Evolutionary conservation across 2,888 invertebrate species (phyloP), one percentile per base, ranked within the genome.

Genomic region (Chelonus formosanus): DNA sequence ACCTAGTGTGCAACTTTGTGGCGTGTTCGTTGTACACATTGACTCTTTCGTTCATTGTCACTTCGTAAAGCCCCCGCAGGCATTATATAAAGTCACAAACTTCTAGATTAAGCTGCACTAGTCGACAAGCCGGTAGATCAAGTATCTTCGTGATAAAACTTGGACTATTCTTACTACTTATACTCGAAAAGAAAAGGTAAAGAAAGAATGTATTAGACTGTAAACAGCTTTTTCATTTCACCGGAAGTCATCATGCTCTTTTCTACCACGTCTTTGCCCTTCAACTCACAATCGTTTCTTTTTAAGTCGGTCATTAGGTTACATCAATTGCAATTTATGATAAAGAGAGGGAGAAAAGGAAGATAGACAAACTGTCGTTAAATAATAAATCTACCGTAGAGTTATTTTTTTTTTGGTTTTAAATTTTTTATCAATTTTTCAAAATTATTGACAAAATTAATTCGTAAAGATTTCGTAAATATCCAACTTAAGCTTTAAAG

Each of bases 81-180:
- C 74, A 73, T 80, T 82, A 81, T 82, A 82, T 81, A 82, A 81
- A 81, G 79, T 80, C 77, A 78, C 76, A 78, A 80, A 80, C 76
- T 80, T 77, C 74, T 74, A 76, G 73, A 72, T 75, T 71, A 66
- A 74, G 69, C 70, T 72, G 74, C 75, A 78, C 75, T 70, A 76
- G 77, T 69, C 60, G 69, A 70, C 65, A 60, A 67, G 61, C 32
- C 58, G 32, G 7, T 52, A 57, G 48, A 53, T 67, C 52, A 31
- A 53, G 52, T 45, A 40, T 40, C 20, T 20, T 10, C 31, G 34
- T 31, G 44, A 3, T 54, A 7, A 44, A 31, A 60, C 10, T 52
- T 43, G 31, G 10, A 35, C 5, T 3, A 62, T 35, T 34, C 53
- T 35, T 48, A 8, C 20, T 40, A 3, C 40, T 10, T n/a, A 36